A percentile compares a stretch with the other conserved stretches of the same genome.
phyloP scores from a whole-genome alignment of 2,888 invertebrate species.

The Erannis defoliaria region DNA sequence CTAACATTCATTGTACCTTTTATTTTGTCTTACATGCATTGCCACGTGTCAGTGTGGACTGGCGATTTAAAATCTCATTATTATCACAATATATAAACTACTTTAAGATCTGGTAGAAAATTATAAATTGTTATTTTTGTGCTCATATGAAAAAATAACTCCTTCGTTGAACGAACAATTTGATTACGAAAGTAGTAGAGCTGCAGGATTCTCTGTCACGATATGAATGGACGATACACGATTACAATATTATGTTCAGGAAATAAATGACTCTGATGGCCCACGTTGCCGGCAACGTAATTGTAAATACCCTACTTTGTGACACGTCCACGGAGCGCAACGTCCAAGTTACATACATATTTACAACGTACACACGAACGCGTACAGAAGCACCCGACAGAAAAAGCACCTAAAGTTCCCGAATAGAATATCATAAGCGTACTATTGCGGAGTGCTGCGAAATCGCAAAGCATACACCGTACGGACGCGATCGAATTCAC shows the following conservation, averaged over 20 bases:
- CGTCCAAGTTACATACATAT: constrained; percentile 79
- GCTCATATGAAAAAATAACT: constrained; percentile 67
- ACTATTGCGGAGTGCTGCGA: constrained; percentile 70
- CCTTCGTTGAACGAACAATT: constrained; percentile 48
- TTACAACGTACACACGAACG: constrained; percentile 83
- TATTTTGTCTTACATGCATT: constrained; percentile 73
- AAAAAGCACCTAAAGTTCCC: constrained; percentile 85
- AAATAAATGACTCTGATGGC: constrained; percentile 44
- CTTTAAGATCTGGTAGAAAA: constrained; percentile 81
- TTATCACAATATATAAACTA: constrained; percentile 85
- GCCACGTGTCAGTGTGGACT: constrained; percentile 66
- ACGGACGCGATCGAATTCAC: constrained; percentile 63
- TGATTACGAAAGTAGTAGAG: constrained; percentile 35
- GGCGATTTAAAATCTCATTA: constrained; percentile 82
- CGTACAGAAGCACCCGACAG: constrained; percentile 85
- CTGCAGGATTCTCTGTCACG: constrained; percentile 37
- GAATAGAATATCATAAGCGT: constrained; percentile 82
- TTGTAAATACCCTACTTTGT: constrained; percentile 60
- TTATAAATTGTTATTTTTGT: constrained; percentile 79
- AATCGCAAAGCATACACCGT: constrained; percentile 60
- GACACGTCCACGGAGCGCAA: constrained; percentile 77
- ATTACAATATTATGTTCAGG: constrained; percentile 38
- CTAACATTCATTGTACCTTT: constrained; percentile 84
- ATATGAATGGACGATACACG: constrained; percentile 31
- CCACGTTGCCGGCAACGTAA: constrained; percentile 46